phyloP scores from a whole-genome alignment of 2,113 vertebrate species.

The Tachycineta bicolor region DNA sequence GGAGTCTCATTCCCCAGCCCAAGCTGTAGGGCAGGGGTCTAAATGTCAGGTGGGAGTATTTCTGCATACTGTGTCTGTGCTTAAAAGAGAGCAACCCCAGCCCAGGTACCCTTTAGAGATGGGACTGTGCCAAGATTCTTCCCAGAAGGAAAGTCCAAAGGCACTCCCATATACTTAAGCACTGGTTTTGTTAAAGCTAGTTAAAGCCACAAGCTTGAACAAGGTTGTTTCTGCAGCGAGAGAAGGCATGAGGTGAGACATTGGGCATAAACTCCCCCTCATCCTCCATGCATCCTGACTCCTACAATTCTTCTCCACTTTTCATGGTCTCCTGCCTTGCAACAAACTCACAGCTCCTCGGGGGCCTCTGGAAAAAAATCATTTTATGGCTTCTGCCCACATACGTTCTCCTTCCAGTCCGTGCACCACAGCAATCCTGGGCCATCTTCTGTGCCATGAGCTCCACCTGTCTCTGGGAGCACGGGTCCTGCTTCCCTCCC shows the following conservation, averaged over 20 bases:
- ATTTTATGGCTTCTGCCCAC: not conserved
- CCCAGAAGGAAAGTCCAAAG: not conserved
- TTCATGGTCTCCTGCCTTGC: not conserved
- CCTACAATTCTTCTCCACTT: not conserved
- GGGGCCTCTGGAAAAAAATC: not conserved
- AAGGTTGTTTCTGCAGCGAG: not conserved
- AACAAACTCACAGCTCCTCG: not conserved
- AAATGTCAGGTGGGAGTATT: not conserved
- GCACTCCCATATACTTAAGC: not conserved
- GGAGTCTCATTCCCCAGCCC: not conserved
- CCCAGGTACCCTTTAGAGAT: not conserved
- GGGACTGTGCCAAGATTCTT: not conserved
- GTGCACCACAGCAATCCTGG: not conserved
- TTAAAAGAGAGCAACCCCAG: not conserved
- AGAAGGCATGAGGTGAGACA: not conserved
- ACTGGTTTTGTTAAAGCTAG: not conserved
- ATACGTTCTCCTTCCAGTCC: accelerated
- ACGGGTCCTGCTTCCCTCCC: not conserved
- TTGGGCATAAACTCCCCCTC: not conserved
- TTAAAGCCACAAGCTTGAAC: not conserved
- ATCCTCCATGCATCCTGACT: not conserved
- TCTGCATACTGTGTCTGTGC: no score
- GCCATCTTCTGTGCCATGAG: not conserved
- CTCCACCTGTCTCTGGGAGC: not conserved
- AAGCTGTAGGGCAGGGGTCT: not conserved